Evolutionary conservation across 1,140 invertebrate species (phyloP).

Genomic region (Samia ricini): DNA sequence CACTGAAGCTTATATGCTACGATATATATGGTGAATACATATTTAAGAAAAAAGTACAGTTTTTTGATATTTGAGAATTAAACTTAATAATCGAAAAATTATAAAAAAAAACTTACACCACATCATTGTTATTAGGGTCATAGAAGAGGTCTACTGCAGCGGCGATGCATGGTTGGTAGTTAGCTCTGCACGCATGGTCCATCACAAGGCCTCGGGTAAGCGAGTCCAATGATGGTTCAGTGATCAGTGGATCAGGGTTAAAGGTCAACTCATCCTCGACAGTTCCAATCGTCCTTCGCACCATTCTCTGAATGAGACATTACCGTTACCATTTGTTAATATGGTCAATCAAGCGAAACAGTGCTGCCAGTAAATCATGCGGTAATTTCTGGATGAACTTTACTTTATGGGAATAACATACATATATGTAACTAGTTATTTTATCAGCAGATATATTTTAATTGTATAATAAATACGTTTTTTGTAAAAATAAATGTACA

Average conservation of each 20-base stretch:
- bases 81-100: too few species aligned
- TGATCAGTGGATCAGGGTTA: slow-evolving; percentile 30
- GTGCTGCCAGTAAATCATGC: background rate
- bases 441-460: too few species aligned
- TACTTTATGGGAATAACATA: too few species aligned
- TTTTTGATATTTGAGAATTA: too few species aligned
- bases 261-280: slow-evolving; percentile 53
- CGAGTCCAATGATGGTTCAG: slow-evolving; percentile 47
- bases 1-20: too few species aligned
- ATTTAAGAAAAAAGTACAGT: too few species aligned
- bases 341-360: background rate
- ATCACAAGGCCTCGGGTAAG: slow-evolving; percentile 60
- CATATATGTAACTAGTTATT: too few species aligned
- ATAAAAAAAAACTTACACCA: slow-evolving; percentile 45
- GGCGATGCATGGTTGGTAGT: slow-evolving; percentile 57
- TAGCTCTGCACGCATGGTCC: slow-evolving; percentile 56
- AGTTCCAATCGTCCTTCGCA: slow-evolving; percentile 40
- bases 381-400: too few species aligned
- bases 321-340: background rate
- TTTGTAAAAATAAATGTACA: too few species aligned
- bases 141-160: slow-evolving; percentile 65
- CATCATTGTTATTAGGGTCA: slow-evolving; percentile 37
- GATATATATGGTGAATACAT: too few species aligned
- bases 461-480: too few species aligned
- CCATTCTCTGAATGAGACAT: slow-evolving; percentile 48